A percentile compares a stretch with the other conserved stretches of the same genome.
Evolutionary conservation across 2,113 vertebrate species (phyloP).

Genomic region (Cinclus mexicanus): DNA sequence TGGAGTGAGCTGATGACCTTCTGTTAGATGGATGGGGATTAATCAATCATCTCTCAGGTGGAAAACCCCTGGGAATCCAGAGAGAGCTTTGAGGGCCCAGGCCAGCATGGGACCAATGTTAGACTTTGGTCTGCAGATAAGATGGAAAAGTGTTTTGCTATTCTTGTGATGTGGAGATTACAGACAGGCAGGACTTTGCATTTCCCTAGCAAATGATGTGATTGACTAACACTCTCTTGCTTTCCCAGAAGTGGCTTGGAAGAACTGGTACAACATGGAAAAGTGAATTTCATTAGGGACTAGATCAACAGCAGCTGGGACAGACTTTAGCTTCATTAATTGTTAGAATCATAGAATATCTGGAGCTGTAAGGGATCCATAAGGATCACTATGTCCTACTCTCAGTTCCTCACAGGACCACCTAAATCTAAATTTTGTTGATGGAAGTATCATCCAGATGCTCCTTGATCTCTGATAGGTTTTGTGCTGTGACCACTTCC

Average conservation of each 20-base stretch:
- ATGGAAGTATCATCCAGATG: not conserved
- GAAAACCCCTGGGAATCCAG: not conserved
- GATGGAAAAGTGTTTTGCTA: not conserved
- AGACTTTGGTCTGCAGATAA: not conserved
- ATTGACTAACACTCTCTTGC: not conserved
- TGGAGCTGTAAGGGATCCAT: not conserved
- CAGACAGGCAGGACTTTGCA: not conserved
- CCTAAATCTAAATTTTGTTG: not conserved
- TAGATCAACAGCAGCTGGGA: not conserved
- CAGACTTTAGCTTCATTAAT: not conserved
- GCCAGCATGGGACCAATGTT: not conserved
- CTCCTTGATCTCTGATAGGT: not conserved
- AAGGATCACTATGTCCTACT: not conserved
- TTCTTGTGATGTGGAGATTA: slow-evolving; percentile 42
- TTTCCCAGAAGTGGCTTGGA: not conserved
- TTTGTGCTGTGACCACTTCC: not conserved
- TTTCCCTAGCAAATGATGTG: slow-evolving; percentile 45
- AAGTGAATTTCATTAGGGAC: not conserved
- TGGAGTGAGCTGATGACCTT: not conserved
- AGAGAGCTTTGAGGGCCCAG: fast-evolving
- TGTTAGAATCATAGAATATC: not conserved
- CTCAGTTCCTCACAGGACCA: not conserved
- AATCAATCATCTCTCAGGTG: fast-evolving
- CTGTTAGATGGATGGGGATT: not conserved
- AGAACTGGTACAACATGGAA: slow-evolving; percentile 1